These are phyloP conservation scores for Lagria hirta DNA, from an alignment of 2,888 invertebrate genomes.

Conservation along the genomic window DNA sequence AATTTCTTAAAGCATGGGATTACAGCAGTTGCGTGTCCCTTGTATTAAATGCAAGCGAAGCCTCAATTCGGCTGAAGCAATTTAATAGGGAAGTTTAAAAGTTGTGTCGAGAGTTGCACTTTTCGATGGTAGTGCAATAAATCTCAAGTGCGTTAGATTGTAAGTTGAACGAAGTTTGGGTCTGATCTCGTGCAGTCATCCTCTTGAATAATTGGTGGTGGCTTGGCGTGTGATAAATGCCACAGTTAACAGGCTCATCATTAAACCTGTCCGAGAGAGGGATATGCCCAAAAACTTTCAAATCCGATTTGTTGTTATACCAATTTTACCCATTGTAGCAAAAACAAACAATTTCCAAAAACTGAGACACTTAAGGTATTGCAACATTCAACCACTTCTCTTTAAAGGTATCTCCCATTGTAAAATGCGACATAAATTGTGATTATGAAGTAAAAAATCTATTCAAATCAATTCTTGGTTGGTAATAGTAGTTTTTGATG, in stretches of 20 bases:
- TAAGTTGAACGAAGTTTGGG: conserved; percentile 37
- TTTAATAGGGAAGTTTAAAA: neutral
- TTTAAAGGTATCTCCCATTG: too few species aligned
- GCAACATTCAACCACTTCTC: too few species aligned
- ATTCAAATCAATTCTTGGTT: too few species aligned
- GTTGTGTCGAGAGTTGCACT: conserved; percentile 4
- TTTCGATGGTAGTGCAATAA: conserved; percentile 31
- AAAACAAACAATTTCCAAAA: too few species aligned
- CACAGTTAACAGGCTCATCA: conserved; percentile 42
- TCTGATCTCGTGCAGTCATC: conserved; percentile 38
- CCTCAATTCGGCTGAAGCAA: too few species aligned
- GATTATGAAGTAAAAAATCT: too few species aligned
- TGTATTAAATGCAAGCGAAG: too few species aligned
- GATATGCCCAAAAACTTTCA: conserved; percentile 16
- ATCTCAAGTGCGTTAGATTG: conserved; percentile 35
- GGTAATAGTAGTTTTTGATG: too few species aligned
- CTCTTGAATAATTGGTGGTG: conserved; percentile 43
- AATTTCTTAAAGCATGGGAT: conserved; percentile 1
- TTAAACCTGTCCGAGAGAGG: conserved; percentile 37
- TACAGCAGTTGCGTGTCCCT: conserved; percentile 1
- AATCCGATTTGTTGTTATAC: conserved; percentile 15
- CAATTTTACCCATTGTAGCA: too few species aligned
- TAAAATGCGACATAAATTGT: too few species aligned
- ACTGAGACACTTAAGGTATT: too few species aligned
- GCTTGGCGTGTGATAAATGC: conserved; percentile 42